These are phyloP conservation scores for Beroe ovata DNA, from an alignment of 37 sponge, comb jelly and placozoan species.

Conservation along the genomic window DNA sequence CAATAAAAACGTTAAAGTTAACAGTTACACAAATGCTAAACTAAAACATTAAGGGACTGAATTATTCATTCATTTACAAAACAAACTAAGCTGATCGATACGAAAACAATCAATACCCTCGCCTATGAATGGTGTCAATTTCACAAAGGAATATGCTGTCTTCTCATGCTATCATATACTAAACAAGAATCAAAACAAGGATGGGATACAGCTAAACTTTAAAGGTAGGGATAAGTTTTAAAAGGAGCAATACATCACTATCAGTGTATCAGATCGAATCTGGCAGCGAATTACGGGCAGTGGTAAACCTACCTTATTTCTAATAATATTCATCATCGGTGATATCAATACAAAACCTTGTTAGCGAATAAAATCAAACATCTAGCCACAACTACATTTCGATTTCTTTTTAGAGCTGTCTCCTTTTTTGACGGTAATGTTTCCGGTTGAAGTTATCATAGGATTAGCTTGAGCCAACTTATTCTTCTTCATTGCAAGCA, in stretches of 20 bases:
- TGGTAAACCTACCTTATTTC: too few species aligned
- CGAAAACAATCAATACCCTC: not conserved
- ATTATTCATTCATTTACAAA: not conserved
- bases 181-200: too few species aligned
- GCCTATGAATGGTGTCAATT: too few species aligned
- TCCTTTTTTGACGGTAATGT: constrained; percentile 57
- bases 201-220: too few species aligned
- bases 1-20: constrained; percentile 56
- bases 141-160: too few species aligned
- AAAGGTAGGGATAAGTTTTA: too few species aligned
- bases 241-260: too few species aligned
- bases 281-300: too few species aligned
- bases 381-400: constrained; percentile 56
- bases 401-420: constrained; percentile 33
- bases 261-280: too few species aligned
- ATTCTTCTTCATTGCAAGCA: constrained; percentile 82
- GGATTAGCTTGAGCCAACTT: constrained; percentile 71
- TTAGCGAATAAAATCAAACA: not conserved
- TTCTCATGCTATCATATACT: too few species aligned
- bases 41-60: not conserved
- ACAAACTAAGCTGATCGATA: not conserved
- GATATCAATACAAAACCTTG: constrained; percentile 37
- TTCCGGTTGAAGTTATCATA: constrained; percentile 7
- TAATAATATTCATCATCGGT: constrained; percentile 15
- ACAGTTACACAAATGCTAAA: constrained; percentile 10